Percentiles rank a stretch among this genome's conserved stretches.
These are phyloP conservation scores for Balanococcus diminutus DNA, from an alignment of 2,888 invertebrate genomes.

Conservation along the genomic window DNA sequence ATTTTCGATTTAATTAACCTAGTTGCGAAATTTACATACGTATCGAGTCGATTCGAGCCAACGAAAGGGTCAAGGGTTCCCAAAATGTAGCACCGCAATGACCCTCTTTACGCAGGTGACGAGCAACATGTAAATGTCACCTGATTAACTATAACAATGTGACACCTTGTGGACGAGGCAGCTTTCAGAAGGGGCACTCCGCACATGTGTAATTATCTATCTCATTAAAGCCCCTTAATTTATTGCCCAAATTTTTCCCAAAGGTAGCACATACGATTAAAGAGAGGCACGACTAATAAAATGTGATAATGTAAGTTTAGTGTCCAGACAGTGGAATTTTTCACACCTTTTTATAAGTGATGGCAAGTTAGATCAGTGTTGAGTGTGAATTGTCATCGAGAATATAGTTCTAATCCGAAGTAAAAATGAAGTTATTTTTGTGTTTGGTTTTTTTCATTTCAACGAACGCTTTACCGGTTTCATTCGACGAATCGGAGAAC, in stretches of 20 bases:
- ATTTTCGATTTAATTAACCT: not conserved
- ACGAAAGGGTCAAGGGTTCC: not conserved
- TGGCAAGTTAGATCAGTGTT: not conserved
- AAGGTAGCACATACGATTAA: not conserved
- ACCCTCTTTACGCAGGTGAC: not conserved
- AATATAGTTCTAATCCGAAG: not conserved
- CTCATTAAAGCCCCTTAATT: constrained; percentile 34
- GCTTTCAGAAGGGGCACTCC: too few species aligned
- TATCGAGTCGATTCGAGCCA: not conserved
- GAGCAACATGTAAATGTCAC: not conserved
- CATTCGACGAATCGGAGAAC: constrained; percentile 53
- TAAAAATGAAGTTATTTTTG: not conserved
- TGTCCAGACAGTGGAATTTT: not conserved
- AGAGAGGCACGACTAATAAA: not conserved
- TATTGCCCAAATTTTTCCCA: not conserved
- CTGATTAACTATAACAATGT: not conserved
- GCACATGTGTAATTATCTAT: not conserved
- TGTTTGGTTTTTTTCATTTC: not conserved
- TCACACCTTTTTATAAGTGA: not conserved
- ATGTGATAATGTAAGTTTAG: too few species aligned
- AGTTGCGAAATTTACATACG: not conserved
- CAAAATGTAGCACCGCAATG: not conserved
- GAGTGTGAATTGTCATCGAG: not conserved
- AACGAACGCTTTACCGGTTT: not conserved
- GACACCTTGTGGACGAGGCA: too few species aligned